Percentiles rank a stretch among this genome's conserved stretches.
Evolutionary conservation across 2,888 invertebrate species (phyloP).

Genomic region (Lacanobia wlatinum): DNA sequence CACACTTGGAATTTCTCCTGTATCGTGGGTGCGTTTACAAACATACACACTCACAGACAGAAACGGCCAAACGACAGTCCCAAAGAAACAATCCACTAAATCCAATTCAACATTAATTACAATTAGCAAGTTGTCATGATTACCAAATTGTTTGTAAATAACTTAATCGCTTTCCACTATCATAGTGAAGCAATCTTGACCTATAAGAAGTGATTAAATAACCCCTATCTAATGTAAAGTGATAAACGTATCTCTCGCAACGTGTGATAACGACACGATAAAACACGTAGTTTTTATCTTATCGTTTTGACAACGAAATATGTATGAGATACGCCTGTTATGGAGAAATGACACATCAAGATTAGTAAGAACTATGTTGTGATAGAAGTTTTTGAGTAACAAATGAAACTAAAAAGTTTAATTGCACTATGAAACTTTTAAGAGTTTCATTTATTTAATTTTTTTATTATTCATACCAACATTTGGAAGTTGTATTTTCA

Average conservation of each 20-base stretch:
- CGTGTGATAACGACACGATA: slow-evolving; percentile 26
- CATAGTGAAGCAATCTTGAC: slow-evolving; percentile 53
- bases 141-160: slow-evolving; percentile 55
- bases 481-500: too few relatives aligned
- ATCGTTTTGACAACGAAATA: slow-evolving; percentile 42
- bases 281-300: slow-evolving; percentile 38
- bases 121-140: slow-evolving; percentile 15
- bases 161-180: slow-evolving; percentile 25
- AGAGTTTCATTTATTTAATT: too few relatives aligned
- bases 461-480: too few relatives aligned
- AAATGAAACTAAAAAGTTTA: too few relatives aligned
- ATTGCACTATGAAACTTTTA: too few relatives aligned
- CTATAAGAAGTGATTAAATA: slow-evolving; percentile 28
- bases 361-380: not conserved
- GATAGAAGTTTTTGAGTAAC: not conserved
- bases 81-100: not conserved
- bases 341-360: slow-evolving; percentile 27
- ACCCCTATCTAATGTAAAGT: not conserved
- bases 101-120: not conserved
- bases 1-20: too few relatives aligned
- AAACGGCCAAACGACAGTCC: not conserved
- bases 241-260: slow-evolving; percentile 30
- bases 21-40: too few relatives aligned
- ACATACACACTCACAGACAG: too few relatives aligned
- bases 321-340: slow-evolving; percentile 8